Evolutionary conservation across 2,888 invertebrate species (phyloP).

Genomic region (Psylliodes chrysocephalus): DNA sequence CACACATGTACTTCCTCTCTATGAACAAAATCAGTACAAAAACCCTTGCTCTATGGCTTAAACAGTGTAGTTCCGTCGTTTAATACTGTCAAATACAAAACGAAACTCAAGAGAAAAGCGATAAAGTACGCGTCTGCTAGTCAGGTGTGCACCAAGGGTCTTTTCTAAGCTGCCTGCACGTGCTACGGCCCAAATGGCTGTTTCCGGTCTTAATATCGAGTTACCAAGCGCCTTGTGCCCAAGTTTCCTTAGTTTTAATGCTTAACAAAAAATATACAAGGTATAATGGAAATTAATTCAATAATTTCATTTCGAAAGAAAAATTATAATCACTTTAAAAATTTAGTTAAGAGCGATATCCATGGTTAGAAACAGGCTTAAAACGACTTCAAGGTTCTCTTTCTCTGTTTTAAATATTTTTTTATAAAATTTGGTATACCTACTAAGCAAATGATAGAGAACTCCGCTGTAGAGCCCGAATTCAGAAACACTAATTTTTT

Average conservation of each 20-base stretch:
- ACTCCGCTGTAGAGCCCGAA: too few species aligned
- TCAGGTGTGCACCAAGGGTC: slow-evolving; percentile 51
- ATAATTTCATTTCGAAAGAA: too few species aligned
- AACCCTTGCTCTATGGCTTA: slow-evolving; percentile 6
- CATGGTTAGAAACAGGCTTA: too few species aligned
- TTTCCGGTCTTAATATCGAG: slow-evolving; percentile 53
- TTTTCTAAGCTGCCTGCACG: slow-evolving; percentile 47
- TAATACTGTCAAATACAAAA: slow-evolving; percentile 17
- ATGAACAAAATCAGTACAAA: slow-evolving; percentile 23
- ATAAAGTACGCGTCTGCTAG: slow-evolving; percentile 38
- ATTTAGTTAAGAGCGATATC: too few species aligned
- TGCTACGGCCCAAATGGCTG: slow-evolving; percentile 54
- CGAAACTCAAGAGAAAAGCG: slow-evolving; percentile 12
- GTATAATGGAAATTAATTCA: background rate
- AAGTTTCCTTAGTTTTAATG: slow-evolving; percentile 2
- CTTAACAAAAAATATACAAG: slow-evolving; percentile 4
- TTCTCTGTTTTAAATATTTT: too few species aligned
- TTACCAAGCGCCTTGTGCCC: slow-evolving; percentile 41
- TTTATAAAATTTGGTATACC: too few species aligned
- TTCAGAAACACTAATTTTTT: too few species aligned
- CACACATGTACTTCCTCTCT: slow-evolving; percentile 41
- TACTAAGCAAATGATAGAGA: too few species aligned
- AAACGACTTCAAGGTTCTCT: too few species aligned
- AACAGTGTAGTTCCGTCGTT: slow-evolving; percentile 28
- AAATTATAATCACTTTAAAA: too few species aligned